Conservation (phyloP, 2,888 invertebrate genomes). For the Laothoe populi region DNA sequence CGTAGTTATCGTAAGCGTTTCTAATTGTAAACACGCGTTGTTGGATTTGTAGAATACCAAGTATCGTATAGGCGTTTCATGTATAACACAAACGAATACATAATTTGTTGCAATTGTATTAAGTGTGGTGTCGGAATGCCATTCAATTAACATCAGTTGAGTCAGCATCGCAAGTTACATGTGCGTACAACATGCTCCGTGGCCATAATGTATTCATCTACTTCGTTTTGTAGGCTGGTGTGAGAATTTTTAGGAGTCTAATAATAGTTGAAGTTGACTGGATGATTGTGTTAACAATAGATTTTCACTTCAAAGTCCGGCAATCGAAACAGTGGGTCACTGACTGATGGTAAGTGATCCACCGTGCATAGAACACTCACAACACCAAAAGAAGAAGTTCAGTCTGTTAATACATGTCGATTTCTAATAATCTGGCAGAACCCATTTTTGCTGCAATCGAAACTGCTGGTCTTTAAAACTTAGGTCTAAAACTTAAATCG, state of each 20-base stretch:
- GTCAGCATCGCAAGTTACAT: slow-evolving; percentile 32
- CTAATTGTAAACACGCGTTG: slow-evolving; percentile 21
- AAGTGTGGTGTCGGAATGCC: slow-evolving; percentile 37
- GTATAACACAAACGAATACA: slow-evolving; percentile 28
- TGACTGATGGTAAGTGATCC: no score
- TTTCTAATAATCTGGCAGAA: no score
- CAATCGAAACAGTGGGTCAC: no score
- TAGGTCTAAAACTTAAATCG: no score
- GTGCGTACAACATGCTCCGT: slow-evolving; percentile 14
- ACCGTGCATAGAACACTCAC: no score
- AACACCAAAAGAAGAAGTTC: no score
- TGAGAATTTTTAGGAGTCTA: slow-evolving; percentile 4
- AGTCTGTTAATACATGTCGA: no score
- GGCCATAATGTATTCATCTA: slow-evolving; percentile 11
- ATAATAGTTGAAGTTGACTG: not conserved
- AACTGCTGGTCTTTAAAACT: no score
- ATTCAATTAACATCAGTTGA: slow-evolving; percentile 40
- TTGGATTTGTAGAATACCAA: slow-evolving; percentile 9
- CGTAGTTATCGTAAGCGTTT: slow-evolving; percentile 14
- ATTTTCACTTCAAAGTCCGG: no score
- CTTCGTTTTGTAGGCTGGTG: not conserved
- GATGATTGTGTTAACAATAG: not conserved
- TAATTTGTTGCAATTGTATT: slow-evolving; percentile 33
- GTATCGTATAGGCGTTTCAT: not conserved
- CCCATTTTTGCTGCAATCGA: no score